A percentile compares a stretch with the other conserved stretches of the same genome.
Conservation (phyloP, 2,113 vertebrate species). For the Microtus richardsoni region DNA sequence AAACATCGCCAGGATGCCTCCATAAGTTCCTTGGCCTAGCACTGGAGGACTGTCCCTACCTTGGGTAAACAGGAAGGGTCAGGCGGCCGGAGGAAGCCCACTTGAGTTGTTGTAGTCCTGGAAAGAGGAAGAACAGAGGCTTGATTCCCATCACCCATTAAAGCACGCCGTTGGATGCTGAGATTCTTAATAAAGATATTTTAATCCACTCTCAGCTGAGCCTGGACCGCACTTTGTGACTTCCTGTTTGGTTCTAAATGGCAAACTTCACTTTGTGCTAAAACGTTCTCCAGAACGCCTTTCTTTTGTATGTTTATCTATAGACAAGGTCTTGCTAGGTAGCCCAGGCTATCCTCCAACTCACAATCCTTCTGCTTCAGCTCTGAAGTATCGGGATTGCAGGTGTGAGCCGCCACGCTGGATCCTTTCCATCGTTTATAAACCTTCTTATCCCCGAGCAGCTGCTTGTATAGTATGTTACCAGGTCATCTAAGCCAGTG, state of each 20-base stretch:
- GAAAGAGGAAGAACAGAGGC: not conserved
- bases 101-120: not conserved
- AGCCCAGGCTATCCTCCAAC: not conserved
- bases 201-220: not conserved
- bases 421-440: not conserved
- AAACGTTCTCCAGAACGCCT: not conserved
- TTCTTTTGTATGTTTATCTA: not conserved
- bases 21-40: not conserved
- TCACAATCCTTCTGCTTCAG: not conserved
- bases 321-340: not conserved
- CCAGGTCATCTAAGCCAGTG: not conserved
- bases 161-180: not conserved
- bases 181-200: not conserved
- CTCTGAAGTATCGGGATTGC: not conserved
- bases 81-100: not conserved
- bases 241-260: not conserved
- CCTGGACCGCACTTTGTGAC: not conserved
- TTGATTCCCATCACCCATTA: not conserved
- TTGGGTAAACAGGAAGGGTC: not conserved
- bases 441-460: not conserved
- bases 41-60: not conserved
- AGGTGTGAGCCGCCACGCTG: no score
- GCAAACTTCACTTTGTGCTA: not conserved
- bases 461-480: no score
- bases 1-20: not conserved